These are phyloP conservation scores for Hiodon alosoides DNA, from an alignment of 2,113 vertebrate species.

Conservation along the genomic window DNA sequence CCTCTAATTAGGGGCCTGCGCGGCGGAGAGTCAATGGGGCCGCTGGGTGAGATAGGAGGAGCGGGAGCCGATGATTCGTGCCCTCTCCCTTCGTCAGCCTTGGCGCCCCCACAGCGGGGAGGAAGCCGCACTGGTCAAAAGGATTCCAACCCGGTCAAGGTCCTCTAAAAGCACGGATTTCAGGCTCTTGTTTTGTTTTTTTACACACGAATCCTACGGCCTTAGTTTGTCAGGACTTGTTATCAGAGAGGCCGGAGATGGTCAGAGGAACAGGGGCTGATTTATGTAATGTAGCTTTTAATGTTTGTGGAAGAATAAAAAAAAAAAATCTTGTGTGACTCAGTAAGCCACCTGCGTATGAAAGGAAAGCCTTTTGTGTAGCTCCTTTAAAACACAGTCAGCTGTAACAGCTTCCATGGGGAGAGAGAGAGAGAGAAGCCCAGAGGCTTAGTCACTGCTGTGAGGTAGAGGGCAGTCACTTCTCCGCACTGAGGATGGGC, in stretches of 20 bases:
- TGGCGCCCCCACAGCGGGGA: background rate
- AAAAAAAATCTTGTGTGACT: background rate
- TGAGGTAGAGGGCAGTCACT: background rate
- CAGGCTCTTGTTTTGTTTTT: background rate
- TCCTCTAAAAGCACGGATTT: background rate
- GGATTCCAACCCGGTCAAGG: background rate
- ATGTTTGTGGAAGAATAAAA: background rate
- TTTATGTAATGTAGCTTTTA: background rate
- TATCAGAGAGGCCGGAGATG: background rate
- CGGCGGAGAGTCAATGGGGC: background rate
- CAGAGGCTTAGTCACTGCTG: background rate
- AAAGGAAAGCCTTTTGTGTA: slow-evolving; percentile 14
- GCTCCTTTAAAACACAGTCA: slow-evolving; percentile 4
- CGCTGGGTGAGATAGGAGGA: background rate
- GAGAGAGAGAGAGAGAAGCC: background rate
- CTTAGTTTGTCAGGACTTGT: background rate
- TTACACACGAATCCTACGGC: too few relatives aligned
- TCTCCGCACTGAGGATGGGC: background rate
- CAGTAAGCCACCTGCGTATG: background rate
- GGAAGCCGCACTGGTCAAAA: background rate
- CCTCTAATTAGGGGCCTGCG: background rate
- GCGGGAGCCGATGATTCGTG: background rate
- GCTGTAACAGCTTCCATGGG: slow-evolving; percentile 9
- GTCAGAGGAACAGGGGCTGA: background rate
- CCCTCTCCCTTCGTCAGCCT: background rate